Percentiles rank a stretch among this genome's conserved stretches.
Conservation (phyloP, 64 coral and sea anemone genomes). For the Orbicella faveolata region DNA sequence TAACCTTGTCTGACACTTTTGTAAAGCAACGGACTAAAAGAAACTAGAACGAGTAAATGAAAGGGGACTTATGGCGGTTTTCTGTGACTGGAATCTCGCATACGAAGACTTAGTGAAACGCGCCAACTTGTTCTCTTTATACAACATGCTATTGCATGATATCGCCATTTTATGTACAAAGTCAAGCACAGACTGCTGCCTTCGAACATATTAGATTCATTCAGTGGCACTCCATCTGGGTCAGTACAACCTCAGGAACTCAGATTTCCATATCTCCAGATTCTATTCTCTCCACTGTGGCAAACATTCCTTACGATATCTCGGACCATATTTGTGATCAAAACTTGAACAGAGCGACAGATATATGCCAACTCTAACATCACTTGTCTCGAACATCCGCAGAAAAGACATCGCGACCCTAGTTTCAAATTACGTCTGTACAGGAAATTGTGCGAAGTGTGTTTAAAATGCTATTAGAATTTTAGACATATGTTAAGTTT, state of each 20-base stretch:
- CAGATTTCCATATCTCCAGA: slow-evolving; percentile 20
- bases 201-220: not conserved
- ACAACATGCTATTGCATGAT: too few relatives aligned
- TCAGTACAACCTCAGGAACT: slow-evolving; percentile 3
- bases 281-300: not conserved
- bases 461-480: not conserved
- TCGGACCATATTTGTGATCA: not conserved
- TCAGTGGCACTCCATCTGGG: slow-evolving; percentile 10
- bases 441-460: not conserved
- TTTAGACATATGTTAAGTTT: not conserved
- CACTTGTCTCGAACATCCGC: not conserved
- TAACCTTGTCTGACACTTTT: slow-evolving; percentile 38
- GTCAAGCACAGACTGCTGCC: too few relatives aligned
- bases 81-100: not conserved
- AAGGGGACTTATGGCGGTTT: not conserved
- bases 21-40: slow-evolving; percentile 25
- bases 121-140: too few relatives aligned
- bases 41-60: slow-evolving; percentile 12
- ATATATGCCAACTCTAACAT: not conserved
- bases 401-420: slow-evolving; percentile 3
- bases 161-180: not conserved
- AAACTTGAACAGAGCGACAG: not conserved
- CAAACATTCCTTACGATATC: slow-evolving; percentile 13
- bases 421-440: not conserved
- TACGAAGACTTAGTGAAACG: too few relatives aligned